Base-by-base conservation (phyloP, 2,888 invertebrate genomes). In the Marronus borbonicus region DNA sequence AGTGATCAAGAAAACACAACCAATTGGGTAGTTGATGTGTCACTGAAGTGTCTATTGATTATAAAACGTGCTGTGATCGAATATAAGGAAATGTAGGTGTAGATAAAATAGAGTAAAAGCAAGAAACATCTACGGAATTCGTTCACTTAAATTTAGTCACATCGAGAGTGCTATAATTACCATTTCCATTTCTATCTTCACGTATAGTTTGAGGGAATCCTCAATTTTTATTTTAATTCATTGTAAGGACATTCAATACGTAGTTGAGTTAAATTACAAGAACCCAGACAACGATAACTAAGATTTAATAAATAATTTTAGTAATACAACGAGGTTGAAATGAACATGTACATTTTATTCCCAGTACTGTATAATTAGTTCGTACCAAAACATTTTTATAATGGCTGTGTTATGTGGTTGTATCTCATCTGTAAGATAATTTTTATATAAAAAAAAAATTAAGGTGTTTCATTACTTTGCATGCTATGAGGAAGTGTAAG, bases 341-440 rank as follows among this genome's bases (percentile, higher is more conserved):
- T 28, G 20, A 8, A 49, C n/a, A 49, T 12, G 8, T 36, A 36
- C 0, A 20, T 58, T 17, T 55, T 55, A 55, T 49, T 24, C 24
- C 49, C 12, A 62, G 14, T 24, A 24, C 5, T 62, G 14, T 74
- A 14, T 74, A 44, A 36, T 60, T 74, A 44, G 60, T 74, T 60
- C 44, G 14, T 44, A 74, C 20, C 28, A 58, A 12, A 17, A 60
- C 60, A 49, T 24, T 49, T 36, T 74, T 62, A 60, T 72, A 74
- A 74, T 74, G 72, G 72, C 72, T 74, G 72, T 74, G 72, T 74
- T 74, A 7, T 44, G 44, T 74, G 39, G 49, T 74, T 74, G 39
- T 60, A 60, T 74, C 72, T 55, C n/a, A 49, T 68, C 24, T 44
- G 28, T 74, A 74, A 60, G 58, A 74, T 72, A 72, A 70, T 74